Conservation (phyloP, 2,888 invertebrate species). For the Trichopria drosophilae region DNA sequence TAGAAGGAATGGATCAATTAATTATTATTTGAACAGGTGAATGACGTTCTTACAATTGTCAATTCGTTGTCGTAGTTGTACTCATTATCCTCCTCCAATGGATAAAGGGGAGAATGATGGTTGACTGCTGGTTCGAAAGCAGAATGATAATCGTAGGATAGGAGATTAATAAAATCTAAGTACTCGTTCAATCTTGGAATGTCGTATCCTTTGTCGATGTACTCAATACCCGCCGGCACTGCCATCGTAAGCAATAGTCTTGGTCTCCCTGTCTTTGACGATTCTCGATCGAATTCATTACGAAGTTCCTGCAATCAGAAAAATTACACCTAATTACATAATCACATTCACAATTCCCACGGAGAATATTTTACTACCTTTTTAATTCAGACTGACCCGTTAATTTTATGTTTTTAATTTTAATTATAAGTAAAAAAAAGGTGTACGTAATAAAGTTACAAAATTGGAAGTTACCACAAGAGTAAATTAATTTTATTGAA, state of each 20-base stretch:
- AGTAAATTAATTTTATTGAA: no score
- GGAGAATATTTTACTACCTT: no score
- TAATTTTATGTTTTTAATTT: no score
- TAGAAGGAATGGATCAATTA: no score
- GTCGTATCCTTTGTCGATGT: slow-evolving; percentile 92
- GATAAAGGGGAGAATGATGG: slow-evolving; percentile 85
- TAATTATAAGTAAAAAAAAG: no score
- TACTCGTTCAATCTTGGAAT: slow-evolving; percentile 84
- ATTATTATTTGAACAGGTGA: no score
- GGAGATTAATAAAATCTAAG: slow-evolving; percentile 88
- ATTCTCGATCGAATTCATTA: slow-evolving; percentile 86
- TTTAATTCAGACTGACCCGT: no score
- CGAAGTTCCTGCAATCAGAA: slow-evolving; percentile 79
- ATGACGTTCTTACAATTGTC: slow-evolving; percentile 75
- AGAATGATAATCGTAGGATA: slow-evolving; percentile 91
- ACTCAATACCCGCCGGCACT: slow-evolving; percentile 90
- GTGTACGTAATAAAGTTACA: no score
- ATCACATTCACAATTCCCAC: no score
- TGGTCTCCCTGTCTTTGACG: slow-evolving; percentile 79
- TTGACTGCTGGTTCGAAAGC: slow-evolving; percentile 89
- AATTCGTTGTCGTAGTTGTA: slow-evolving; percentile 86
- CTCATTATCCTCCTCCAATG: slow-evolving; percentile 79
- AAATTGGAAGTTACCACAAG: no score
- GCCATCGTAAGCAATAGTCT: slow-evolving; percentile 87
- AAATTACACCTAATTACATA: no score